These are phyloP conservation scores for Daphoenositta chrysoptera DNA, from an alignment of 2,113 vertebrate species.

Conservation along the genomic window DNA sequence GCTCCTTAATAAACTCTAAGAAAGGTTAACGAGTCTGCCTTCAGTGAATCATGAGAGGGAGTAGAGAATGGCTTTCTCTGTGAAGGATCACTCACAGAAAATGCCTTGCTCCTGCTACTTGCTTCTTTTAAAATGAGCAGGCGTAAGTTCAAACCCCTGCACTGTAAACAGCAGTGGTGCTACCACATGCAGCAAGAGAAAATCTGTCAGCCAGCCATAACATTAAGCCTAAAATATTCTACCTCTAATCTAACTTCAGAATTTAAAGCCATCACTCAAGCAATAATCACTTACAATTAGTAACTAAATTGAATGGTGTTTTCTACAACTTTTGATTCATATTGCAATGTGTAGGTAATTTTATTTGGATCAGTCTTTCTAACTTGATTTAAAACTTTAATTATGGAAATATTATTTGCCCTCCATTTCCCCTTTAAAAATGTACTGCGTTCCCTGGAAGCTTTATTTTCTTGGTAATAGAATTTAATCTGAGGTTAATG, in stretches of 20 bases:
- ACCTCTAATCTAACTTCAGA: neutral
- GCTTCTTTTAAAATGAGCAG: neutral
- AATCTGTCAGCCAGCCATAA: neutral
- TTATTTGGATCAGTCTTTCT: slow-evolving; percentile 39
- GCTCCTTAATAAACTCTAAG: neutral
- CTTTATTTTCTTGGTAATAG: slow-evolving; percentile 56
- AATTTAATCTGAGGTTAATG: slow-evolving; percentile 54
- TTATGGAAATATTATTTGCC: slow-evolving; percentile 53
- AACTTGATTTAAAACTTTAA: slow-evolving; percentile 63
- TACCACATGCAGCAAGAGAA: neutral
- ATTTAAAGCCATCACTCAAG: slow-evolving; percentile 15
- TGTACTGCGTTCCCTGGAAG: neutral
- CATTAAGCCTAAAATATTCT: slow-evolving; percentile 9
- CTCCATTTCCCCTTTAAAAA: slow-evolving; percentile 50
- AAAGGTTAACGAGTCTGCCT: slow-evolving; percentile 21
- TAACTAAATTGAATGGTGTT: slow-evolving; percentile 29
- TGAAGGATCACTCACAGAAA: slow-evolving; percentile 6
- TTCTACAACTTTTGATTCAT: slow-evolving; percentile 55
- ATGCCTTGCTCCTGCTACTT: neutral
- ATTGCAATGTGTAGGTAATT: slow-evolving; percentile 14
- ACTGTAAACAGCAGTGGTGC: neutral
- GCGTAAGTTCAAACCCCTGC: neutral
- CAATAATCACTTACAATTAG: slow-evolving; percentile 39
- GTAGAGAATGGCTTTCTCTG: neutral
- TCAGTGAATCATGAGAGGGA: slow-evolving; percentile 6